phyloP scores from a whole-genome alignment of 2,113 vertebrate genomes.

The Poeciliopsis occidentalis region DNA sequence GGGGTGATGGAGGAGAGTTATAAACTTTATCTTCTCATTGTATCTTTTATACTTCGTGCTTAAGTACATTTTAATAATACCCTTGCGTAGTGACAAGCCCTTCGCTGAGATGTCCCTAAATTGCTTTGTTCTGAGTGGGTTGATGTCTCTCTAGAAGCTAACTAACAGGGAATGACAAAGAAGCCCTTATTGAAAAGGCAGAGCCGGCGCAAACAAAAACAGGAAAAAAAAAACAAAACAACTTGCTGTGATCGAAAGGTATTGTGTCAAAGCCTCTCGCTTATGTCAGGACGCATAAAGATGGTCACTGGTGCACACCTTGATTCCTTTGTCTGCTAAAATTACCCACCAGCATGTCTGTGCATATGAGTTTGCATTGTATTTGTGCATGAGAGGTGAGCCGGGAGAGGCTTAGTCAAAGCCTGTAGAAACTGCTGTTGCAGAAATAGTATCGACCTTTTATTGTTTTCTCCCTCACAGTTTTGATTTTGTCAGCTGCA shows the following conservation, averaged over 20 bases:
- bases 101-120: conserved; percentile 19
- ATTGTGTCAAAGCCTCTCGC: conserved; percentile 55
- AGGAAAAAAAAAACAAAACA: too few species aligned
- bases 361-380: not conserved
- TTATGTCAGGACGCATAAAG: conserved; percentile 66
- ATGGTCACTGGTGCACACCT: conserved; percentile 29
- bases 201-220: conserved; percentile 32
- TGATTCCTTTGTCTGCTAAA: conserved; percentile 58
- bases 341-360: conserved; percentile 35
- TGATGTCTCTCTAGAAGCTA: conserved; percentile 18
- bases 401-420: conserved; percentile 25
- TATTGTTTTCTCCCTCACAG: conserved; percentile 24
- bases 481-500: conserved; percentile 16
- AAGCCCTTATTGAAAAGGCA: conserved; percentile 47
- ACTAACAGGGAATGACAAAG: conserved; percentile 44
- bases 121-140: conserved; percentile 8
- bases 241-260: conserved; percentile 48
- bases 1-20: not conserved
- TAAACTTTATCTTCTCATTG: not conserved
- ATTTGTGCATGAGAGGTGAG: not conserved
- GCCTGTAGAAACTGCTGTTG: conserved; percentile 14
- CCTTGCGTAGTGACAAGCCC: not conserved
- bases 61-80: not conserved
- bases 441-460: conserved; percentile 9
- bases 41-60: not conserved